Evolutionary conservation across 1,140 invertebrate species (phyloP), one percentile per base, ranked within the genome.

Genomic region (Globodera rostochiensis): DNA sequence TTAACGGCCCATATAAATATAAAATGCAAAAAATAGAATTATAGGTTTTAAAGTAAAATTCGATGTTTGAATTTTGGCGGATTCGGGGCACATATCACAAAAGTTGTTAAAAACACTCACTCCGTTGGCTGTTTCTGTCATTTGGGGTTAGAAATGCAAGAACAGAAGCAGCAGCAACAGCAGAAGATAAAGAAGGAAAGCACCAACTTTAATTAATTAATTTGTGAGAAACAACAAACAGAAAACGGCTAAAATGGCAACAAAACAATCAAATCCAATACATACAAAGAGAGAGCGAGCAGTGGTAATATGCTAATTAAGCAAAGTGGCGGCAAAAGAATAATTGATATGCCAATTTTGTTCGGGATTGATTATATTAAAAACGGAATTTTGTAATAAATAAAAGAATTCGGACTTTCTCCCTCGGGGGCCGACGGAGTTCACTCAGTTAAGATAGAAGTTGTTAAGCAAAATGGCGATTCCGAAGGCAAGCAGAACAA

Each of bases 401-500:
- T 64, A 19, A 64, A 19, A 19, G 57, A 53, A 53, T 64, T 64
- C 57, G 11, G 7, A 53, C 57, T 64, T 15, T 19, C 19, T 64
- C 5, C 11, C 11, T 15, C 11, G 19, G 19, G 19, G 13, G 13
- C 13, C 19, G 13, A 19, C 15, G 4, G 11, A 11, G 57, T 5
- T 64, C 57, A 53, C 50, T 77, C n/a, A 78, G 70, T 78, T 78
- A 11, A 78, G 66, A 69, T 84, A 84, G 73, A 85, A 86, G 64
- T 73, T 75, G 82, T 85, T 85, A 21, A 85, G 67, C 46, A 88
- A 67, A 64, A 86, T 60, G 36, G 85, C 85, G 46, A 86, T 86
- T n/a, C 50, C 64, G 47, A 87, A 66, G 66, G 85, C 84, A 9
- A 86, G 19, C 25, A 88, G 50, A n/a, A 87, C 81, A 74, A 86